Conservation (phyloP, 2,888 invertebrate species). For the Metallyticus violacea region DNA sequence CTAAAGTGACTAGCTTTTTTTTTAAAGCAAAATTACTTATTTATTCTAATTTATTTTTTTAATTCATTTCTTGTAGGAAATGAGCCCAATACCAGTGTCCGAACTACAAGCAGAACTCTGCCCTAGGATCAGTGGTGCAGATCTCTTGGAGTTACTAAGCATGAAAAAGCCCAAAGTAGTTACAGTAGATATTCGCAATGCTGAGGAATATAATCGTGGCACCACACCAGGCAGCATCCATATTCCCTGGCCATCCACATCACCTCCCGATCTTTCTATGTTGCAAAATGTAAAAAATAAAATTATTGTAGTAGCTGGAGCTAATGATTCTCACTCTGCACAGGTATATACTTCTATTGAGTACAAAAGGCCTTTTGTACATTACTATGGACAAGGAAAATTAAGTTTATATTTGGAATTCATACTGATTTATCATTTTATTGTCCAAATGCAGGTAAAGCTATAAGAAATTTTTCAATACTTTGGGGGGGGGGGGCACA, state of each 20-base stretch:
- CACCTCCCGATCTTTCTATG: conserved; percentile 53
- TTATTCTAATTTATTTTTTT: too few species aligned
- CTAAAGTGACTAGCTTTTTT: too few species aligned
- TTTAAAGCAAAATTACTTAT: too few species aligned
- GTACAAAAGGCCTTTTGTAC: too few species aligned
- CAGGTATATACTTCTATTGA: conserved; percentile 45
- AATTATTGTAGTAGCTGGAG: conserved; percentile 75
- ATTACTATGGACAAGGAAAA: too few species aligned
- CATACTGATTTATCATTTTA: too few species aligned
- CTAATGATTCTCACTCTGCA: conserved; percentile 66
- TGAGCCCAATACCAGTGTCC: conserved; percentile 64
- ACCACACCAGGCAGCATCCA: conserved; percentile 81
- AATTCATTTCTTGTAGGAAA: conserved; percentile 54
- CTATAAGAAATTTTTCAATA: too few species aligned
- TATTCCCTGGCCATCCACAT: conserved; percentile 79
- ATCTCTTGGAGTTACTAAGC: conserved; percentile 70
- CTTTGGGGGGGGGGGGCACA: too few species aligned
- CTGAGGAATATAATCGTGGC: conserved; percentile 68
- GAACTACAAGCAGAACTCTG: conserved; percentile 71
- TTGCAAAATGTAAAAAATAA: conserved; percentile 61
- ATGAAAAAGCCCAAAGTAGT: conserved; percentile 51
- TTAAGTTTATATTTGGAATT: too few species aligned
- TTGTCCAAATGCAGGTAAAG: too few species aligned
- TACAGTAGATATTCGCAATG: conserved; percentile 67
- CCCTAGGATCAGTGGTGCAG: conserved; percentile 81